phyloP scores from a whole-genome alignment of 2,888 invertebrate genomes.

The Pasiphila rectangulata region DNA sequence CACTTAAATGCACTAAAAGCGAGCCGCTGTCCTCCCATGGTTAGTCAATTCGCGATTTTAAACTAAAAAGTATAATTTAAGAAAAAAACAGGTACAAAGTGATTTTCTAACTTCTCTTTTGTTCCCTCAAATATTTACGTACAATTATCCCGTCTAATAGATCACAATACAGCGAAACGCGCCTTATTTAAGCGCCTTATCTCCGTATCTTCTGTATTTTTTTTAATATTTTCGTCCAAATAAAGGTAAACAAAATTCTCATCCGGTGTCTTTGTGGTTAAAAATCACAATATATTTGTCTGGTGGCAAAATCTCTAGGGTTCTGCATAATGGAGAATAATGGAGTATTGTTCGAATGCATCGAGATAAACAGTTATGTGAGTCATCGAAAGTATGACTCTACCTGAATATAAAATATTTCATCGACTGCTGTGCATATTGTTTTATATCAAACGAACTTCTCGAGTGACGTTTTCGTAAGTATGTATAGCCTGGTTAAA shows the following conservation, averaged over 20 bases:
- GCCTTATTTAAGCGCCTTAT: conserved; percentile 49
- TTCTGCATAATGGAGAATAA: conserved; percentile 22
- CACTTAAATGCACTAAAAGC: too few relatives aligned
- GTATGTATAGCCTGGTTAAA: too few relatives aligned
- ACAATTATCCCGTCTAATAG: conserved; percentile 30
- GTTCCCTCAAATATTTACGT: conserved; percentile 31
- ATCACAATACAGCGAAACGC: conserved; percentile 22
- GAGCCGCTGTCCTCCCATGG: too few relatives aligned
- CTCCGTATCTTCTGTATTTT: conserved; percentile 49
- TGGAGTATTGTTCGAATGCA: conserved; percentile 22
- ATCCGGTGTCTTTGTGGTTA: conserved; percentile 62
- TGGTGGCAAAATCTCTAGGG: conserved; percentile 29
- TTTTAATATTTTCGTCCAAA: conserved; percentile 58
- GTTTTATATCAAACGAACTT: neutral
- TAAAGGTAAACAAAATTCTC: conserved; percentile 65
- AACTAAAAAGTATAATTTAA: neutral
- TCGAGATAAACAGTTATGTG: conserved; percentile 20
- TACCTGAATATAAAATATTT: conserved; percentile 14
- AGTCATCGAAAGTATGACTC: conserved; percentile 12
- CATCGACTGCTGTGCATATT: neutral
- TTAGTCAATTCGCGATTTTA: too few relatives aligned
- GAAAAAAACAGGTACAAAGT: neutral
- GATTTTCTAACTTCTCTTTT: conserved; percentile 14
- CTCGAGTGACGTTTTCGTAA: too few relatives aligned
- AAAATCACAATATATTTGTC: conserved; percentile 34